Base-by-base conservation (phyloP, 53 echinoderm and acorn worm species). In the Hippasteria phrygiana region DNA sequence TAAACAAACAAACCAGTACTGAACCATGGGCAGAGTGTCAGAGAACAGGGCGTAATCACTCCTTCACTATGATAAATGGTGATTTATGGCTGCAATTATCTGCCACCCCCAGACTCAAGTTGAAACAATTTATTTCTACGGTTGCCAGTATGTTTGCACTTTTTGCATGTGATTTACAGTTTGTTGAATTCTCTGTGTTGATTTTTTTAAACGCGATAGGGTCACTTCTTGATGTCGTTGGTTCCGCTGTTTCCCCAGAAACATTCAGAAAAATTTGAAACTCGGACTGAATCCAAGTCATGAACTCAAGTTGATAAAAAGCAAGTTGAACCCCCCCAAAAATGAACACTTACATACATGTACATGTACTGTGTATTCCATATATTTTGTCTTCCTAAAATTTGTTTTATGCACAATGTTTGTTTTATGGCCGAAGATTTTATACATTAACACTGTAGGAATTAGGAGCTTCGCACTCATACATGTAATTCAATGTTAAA, bases 41-140 rank as follows among this genome's bases (percentile, higher is more conserved):
- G 17, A 17, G 11, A 31, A 67, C 33, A 67, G 35, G 13, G 12
- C 34, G 9, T 67, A 16, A 36, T 67, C 36, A 67, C 14, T 35
- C 33, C 69, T 0, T 7, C 36, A 36, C 16, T 17, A 18, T 36
- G 34, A 16, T 67, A 36, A 67, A 67, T 33, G 33, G 36, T 67
- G 69, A 67, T 36, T 67, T 67, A 67, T 6, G 13, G 34, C 17
- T n/a, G n/a, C 69, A 20, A 31, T 63, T 65, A 65, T 65, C 65
- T 11, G 12, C 35, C 34, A 35, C 1, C 35, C 69, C 37, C 24
- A 67, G 37, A 67, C 7, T 13, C 1, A 67, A 35, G 69, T 67
- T 24, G 24, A 26, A 54, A 65, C 31, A 65, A 65, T 65, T 29
- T 32, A 65, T 65, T 65, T 65, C 5, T 54, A 17, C 54, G 3